Evolutionary conservation across 2,888 invertebrate species (phyloP).

Genomic region (Limnephilus rhombicus): DNA sequence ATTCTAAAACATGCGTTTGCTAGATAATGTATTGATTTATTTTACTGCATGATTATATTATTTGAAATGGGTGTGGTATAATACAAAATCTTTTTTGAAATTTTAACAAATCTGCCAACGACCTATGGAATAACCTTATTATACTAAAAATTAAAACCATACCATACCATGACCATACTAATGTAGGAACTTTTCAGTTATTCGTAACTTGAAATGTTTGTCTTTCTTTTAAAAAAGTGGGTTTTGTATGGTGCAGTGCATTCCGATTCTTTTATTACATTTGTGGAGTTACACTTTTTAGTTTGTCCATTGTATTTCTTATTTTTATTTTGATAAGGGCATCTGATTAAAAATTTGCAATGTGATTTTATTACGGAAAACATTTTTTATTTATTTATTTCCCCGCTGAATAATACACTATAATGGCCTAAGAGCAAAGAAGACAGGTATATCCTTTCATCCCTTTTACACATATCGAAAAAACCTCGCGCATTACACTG

Average conservation of each 20-base stretch:
- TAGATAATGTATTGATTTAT: too few relatives aligned
- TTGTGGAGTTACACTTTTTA: neutral
- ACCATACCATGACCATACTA: too few relatives aligned
- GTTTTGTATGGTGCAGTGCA: neutral
- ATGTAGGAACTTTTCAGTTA: too few relatives aligned
- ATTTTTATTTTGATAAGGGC: neutral
- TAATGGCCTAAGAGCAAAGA: neutral
- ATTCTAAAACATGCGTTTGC: too few relatives aligned
- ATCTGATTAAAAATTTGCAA: neutral
- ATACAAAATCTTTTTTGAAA: too few relatives aligned
- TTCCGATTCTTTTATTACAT: neutral
- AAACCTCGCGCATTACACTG: conserved; percentile 14
- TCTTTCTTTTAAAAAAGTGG: too few relatives aligned
- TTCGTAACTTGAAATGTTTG: too few relatives aligned
- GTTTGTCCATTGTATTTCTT: neutral
- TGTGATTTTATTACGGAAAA: neutral
- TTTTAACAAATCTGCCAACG: too few relatives aligned
- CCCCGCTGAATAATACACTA: conserved; percentile 34
- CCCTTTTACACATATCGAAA: conserved; percentile 27
- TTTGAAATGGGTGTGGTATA: too few relatives aligned
- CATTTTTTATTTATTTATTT: conserved; percentile 42
- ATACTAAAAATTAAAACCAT: too few relatives aligned
- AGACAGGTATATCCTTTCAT: conserved; percentile 23
- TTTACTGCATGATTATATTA: too few relatives aligned
- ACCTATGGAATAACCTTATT: too few relatives aligned